Percentiles rank a stretch among this genome's conserved stretches.
phyloP scores from a whole-genome alignment of 2,797 vertebrate species.

The Notolabrus celidotus region DNA sequence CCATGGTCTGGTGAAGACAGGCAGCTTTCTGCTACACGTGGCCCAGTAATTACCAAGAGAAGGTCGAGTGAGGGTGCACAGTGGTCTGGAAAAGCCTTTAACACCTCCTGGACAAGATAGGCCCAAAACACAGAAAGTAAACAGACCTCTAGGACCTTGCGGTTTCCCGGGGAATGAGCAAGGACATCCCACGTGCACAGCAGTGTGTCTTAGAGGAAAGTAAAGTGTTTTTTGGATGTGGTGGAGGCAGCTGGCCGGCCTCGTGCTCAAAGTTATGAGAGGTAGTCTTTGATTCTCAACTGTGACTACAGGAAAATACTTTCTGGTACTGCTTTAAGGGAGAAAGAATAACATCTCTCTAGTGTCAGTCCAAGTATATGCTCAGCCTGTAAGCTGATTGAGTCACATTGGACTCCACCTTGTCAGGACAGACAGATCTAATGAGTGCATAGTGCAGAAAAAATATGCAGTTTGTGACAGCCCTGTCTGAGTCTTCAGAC shows the following conservation, averaged over 20 bases:
- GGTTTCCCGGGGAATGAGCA: conserved; percentile 19
- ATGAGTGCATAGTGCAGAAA: conserved; percentile 17
- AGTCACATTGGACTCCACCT: conserved; percentile 28
- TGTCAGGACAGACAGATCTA: conserved; percentile 16
- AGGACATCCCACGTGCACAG: conserved; percentile 39
- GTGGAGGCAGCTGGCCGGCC: conserved; percentile 29
- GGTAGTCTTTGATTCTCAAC: conserved; percentile 25
- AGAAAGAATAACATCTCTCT: conserved; percentile 2
- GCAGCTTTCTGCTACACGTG: conserved; percentile 41
- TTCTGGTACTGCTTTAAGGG: conserved; percentile 19
- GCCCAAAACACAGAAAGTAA: conserved; percentile 28
- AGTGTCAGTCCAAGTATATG: conserved; percentile 33
- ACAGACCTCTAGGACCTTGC: conserved; percentile 40
- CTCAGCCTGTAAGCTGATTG: conserved; percentile 7
- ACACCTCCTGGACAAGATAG: conserved; percentile 37
- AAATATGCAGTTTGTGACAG: conserved; percentile 13
- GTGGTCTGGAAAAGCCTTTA: conserved; percentile 62
- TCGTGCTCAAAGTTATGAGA: conserved; percentile 32
- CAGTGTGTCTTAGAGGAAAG: conserved; percentile 39
- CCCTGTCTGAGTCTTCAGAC: neutral
- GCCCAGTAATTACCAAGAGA: conserved; percentile 34
- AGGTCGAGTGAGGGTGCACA: conserved; percentile 42
- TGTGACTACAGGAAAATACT: conserved; percentile 18
- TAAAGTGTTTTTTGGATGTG: conserved; percentile 25
- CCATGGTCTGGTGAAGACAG: conserved; percentile 8